Evolutionary conservation across 1,140 invertebrate species (phyloP), one percentile per base, ranked within the genome.

Genomic region (Heliconius hewitsoni): DNA sequence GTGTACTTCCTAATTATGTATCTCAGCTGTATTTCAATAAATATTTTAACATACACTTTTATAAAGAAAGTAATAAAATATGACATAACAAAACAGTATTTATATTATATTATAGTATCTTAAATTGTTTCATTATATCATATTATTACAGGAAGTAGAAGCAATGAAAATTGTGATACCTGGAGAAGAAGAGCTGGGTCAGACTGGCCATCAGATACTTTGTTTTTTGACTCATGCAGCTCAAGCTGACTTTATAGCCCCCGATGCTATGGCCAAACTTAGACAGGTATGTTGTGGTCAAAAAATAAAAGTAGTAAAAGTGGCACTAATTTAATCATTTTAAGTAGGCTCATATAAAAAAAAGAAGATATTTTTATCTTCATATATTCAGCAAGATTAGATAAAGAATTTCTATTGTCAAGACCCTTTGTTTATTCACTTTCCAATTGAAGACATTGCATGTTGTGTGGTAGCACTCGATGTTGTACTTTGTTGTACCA

Each of bases 191-290:
- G 98, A 99, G 92, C 95, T 97, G 70, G 98, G 98, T 3, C 98
- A 98, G 90, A 97, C 96, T 86, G 97, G 98, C 84, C 98, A 97
- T 91, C 98, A 99, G 95, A 97, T 98, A 1, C 96, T 99, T 91
- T 99, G 98, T 92, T 99, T 99, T 93, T 96, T 99, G 1, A 97
- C 97, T 82, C 97, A 98, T 89, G 97, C 98, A 88, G 96, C 97
- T 77, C 98, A 98, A 94, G 97, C 98, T 86, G 98, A 98, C 85
- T 99, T 99, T 90, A 99, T 99, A 89, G 98, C 98, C 1, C 97
- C 98, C 19, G 98, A 99, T 95, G 98, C 98, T 23, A 99, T 99
- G 98, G 97, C 98, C n/a, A 99, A 99, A 94, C 93, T 99, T n/a
- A 95, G 98, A 94, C 98, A 99, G 95, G 98, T 95, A 85, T 16